Evolutionary conservation across 2,113 vertebrate genomes (phyloP).

Genomic region (Apus apus): DNA sequence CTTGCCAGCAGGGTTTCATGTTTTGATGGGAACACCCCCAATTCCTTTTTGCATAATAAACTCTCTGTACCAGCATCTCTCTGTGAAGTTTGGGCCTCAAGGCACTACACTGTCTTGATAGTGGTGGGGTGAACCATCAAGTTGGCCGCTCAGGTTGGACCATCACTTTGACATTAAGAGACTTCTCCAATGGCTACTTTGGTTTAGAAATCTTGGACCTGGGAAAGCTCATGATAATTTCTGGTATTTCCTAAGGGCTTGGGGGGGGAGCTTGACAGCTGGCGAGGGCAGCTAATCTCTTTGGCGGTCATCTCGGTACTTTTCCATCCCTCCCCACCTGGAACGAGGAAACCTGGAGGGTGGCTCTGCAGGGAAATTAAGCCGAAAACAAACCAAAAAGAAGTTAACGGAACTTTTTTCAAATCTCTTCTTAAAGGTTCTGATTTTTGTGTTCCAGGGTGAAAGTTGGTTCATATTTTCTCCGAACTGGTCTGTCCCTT

Average conservation of each 20-base stretch:
- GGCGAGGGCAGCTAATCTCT: constrained; percentile 45
- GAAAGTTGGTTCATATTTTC: constrained; percentile 62
- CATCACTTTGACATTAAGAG: constrained; percentile 67
- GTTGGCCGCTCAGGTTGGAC: constrained; percentile 72
- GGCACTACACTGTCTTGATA: constrained; percentile 63
- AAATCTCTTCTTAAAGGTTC: constrained; percentile 70
- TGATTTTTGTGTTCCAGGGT: constrained; percentile 63
- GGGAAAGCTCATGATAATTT: constrained; percentile 62
- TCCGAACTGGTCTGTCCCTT: constrained; percentile 60
- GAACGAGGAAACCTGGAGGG: constrained; percentile 64
- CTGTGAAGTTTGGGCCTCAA: constrained; percentile 65
- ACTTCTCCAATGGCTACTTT: constrained; percentile 72
- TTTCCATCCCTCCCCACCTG: constrained; percentile 60
- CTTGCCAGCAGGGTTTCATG: constrained; percentile 71
- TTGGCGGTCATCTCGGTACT: constrained; percentile 50
- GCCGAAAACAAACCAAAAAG: constrained; percentile 74
- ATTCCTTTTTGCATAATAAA: constrained; percentile 67
- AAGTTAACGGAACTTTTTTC: constrained; percentile 71
- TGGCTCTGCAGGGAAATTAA: constrained; percentile 68
- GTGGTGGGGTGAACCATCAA: constrained; percentile 67
- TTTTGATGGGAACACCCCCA: constrained; percentile 62
- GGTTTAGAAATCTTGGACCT: constrained; percentile 69
- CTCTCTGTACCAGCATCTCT: constrained; percentile 68
- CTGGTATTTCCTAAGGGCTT: constrained; percentile 71
- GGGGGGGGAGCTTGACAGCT: constrained; percentile 54